Conservation (phyloP, 2,113 vertebrate species). For the Notarius lentiginosus region DNA sequence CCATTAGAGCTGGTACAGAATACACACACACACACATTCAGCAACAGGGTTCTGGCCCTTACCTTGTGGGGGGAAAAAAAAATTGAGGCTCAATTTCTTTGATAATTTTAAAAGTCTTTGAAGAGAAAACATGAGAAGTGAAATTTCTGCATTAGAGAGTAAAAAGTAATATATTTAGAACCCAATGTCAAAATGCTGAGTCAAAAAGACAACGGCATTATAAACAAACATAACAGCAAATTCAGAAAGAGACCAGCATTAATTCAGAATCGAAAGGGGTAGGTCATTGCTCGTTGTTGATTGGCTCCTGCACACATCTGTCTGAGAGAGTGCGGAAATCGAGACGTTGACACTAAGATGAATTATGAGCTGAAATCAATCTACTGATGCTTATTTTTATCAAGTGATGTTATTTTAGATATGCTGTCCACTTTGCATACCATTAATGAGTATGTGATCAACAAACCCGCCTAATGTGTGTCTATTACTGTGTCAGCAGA, state of each 20-base stretch:
- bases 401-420: neutral
- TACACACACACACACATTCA: conserved; percentile 59
- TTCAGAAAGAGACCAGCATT: neutral
- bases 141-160: neutral
- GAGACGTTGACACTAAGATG: neutral
- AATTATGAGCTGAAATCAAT: neutral
- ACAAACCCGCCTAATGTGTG: neutral
- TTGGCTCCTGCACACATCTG: neutral
- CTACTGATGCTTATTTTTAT: neutral
- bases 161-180: neutral
- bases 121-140: neutral
- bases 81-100: neutral
- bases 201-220: neutral
- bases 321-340: neutral
- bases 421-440: neutral
- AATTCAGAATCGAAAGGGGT: neutral
- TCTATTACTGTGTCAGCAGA: neutral
- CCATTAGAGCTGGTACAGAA: conserved; percentile 61
- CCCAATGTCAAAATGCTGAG: neutral
- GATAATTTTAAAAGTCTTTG: neutral
- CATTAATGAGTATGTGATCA: neutral
- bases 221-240: neutral
- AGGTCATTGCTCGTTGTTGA: neutral
- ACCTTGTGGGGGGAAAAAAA: neutral
- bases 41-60: conserved; percentile 20